These are phyloP conservation scores for Acleris holmiana DNA, from an alignment of 2,888 invertebrate genomes.

Conservation along the genomic window DNA sequence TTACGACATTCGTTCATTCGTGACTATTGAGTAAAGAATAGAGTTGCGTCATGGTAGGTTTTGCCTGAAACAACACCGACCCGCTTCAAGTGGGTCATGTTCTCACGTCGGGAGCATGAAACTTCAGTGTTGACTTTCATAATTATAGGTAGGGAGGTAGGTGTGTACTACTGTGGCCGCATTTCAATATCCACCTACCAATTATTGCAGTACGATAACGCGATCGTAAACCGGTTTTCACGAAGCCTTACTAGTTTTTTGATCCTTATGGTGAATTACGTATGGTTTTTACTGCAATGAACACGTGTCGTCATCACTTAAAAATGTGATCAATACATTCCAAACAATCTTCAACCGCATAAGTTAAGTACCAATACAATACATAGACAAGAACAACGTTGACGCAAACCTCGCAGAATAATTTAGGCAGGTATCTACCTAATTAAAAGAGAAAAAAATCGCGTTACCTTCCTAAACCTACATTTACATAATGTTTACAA, in stretches of 20 bases:
- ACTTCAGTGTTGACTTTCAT: slow-evolving; percentile 52
- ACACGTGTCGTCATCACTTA: slow-evolving; percentile 32
- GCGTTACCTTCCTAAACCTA: slow-evolving; percentile 40
- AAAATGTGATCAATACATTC: slow-evolving; percentile 12
- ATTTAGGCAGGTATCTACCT: neutral
- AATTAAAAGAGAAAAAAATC: slow-evolving; percentile 25
- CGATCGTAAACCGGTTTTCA: slow-evolving; percentile 66
- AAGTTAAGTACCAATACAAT: neutral
- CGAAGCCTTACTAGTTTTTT: slow-evolving; percentile 42
- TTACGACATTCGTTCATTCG: slow-evolving; percentile 13
- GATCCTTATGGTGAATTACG: slow-evolving; percentile 40
- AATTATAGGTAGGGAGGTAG: no score
- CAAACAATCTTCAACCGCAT: neutral
- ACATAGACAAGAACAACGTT: neutral
- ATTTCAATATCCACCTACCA: slow-evolving; percentile 44
- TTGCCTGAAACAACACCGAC: slow-evolving; percentile 62
- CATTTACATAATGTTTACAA: slow-evolving; percentile 53
- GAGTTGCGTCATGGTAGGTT: slow-evolving; percentile 62
- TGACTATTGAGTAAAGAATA: slow-evolving; percentile 53
- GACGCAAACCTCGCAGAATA: neutral
- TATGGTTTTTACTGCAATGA: slow-evolving; percentile 33
- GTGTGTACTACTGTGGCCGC: slow-evolving; percentile 36
- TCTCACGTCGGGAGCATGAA: slow-evolving; percentile 64
- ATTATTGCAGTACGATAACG: slow-evolving; percentile 41
- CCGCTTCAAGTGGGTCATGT: slow-evolving; percentile 76